These are phyloP conservation scores for Acromyrmex charruanus DNA, from an alignment of 1,140 invertebrate species.

Conservation along the genomic window DNA sequence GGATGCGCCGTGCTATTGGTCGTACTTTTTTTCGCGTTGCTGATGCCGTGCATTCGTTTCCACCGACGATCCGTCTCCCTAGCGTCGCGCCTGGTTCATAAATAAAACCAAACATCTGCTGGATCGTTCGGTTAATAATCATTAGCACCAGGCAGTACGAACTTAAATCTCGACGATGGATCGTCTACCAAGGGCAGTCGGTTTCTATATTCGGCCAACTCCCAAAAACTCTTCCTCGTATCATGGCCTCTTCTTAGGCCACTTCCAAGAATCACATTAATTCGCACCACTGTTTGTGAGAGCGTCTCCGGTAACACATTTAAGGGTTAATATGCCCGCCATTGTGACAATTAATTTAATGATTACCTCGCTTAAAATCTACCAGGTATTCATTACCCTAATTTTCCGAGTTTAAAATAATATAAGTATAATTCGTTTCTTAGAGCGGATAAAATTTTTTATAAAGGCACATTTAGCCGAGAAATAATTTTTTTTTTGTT, in stretches of 20 bases:
- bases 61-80: slow-evolving; percentile 33
- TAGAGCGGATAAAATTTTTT: not conserved
- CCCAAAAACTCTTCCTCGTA: not conserved
- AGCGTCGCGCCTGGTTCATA: slow-evolving; percentile 42
- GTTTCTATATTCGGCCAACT: not conserved
- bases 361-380: slow-evolving; percentile 49
- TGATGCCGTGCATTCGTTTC: slow-evolving; percentile 1
- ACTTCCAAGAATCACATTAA: slow-evolving; percentile 13
- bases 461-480: not conserved
- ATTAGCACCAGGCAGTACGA: slow-evolving; percentile 42
- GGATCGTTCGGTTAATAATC: slow-evolving; percentile 69
- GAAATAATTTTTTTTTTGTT: not conserved
- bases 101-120: slow-evolving; percentile 66
- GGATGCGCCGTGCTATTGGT: slow-evolving; percentile 35
- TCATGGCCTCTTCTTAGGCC: not conserved
- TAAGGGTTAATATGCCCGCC: slow-evolving; percentile 64
- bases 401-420: slow-evolving; percentile 26
- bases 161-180: slow-evolving; percentile 54
- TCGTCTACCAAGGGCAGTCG: slow-evolving; percentile 1
- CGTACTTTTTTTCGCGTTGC: slow-evolving; percentile 5
- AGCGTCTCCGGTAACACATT: slow-evolving; percentile 60
- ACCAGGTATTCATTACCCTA: slow-evolving; percentile 60
- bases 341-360: slow-evolving; percentile 75
- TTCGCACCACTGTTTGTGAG: slow-evolving; percentile 17
- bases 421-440: not conserved